Base-by-base conservation (phyloP, 2,113 vertebrate species). In the Bothrops jararaca region DNA sequence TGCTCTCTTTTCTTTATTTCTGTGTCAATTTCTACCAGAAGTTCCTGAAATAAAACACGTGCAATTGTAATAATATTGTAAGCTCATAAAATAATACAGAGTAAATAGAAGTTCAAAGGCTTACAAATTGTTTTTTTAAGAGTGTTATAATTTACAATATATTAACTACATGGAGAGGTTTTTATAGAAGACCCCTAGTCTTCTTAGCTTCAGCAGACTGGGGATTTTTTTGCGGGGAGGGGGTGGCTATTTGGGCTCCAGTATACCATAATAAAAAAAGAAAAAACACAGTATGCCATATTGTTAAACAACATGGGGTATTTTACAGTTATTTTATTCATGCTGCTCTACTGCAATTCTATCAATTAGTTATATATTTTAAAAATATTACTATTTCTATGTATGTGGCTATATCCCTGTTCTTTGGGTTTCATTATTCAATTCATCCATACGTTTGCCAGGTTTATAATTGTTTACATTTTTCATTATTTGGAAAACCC, bases 11-110 rank as follows among this genome's bases (percentile, higher is more conserved):
- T 96, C 95, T 95, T 97, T 91, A 97, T 95, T 88, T 97, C 96
- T 18, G 94, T 93, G 34, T 98, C 96, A 94, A 98, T 98, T 74
- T 97, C 95, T 58, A 94, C 94, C 90, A 97, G 94, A 93, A 98
- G 95, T 87, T 98, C 98, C 98, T 98, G 94, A 29, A 94, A 58
- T n/a, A 26, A 6, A 91, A 91, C 24, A 60, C 10, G 58, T 18
- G 24, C 12, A 53, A 89, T 52, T 91, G 15, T 15, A 53, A 20
- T n/a, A 45, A 60, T 53, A 69, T 18, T n/a, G 4, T 54, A 42
- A 42, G 50, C 39, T 85, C 42, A 92, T 20, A 54, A 26, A 12
- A 34, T 13, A 74, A 8, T 42, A 26, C 4, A 29, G 4, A 5
- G 6, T 39, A 88, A 88, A 88, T 8, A 53, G 42, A 15, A 3